These are phyloP conservation scores for Clarias platycephalus DNA, from an alignment of 2,797 vertebrate genomes.

Conservation along the genomic window DNA sequence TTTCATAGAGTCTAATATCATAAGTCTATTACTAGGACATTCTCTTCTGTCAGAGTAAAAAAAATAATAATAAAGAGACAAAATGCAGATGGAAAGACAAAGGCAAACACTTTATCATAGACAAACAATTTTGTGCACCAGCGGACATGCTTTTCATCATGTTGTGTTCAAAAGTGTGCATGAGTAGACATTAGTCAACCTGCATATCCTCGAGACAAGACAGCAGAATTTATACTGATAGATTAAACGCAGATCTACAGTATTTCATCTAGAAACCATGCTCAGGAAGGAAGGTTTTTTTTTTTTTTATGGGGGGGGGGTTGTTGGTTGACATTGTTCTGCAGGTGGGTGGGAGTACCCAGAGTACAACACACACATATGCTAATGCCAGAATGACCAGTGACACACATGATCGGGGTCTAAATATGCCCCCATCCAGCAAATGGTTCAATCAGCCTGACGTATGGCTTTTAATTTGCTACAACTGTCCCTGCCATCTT, in stretches of 20 bases:
- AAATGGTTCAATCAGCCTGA: conserved; percentile 46
- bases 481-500: conserved; percentile 53
- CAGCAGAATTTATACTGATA: conserved; percentile 23
- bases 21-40: not conserved
- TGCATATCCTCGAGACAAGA: conserved; percentile 21
- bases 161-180: conserved; percentile 16
- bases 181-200: conserved; percentile 38
- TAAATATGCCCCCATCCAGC: conserved; percentile 37
- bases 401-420: conserved; percentile 41
- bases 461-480: conserved; percentile 51
- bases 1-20: conserved; percentile 7
- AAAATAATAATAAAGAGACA: not conserved
- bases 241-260: conserved; percentile 35
- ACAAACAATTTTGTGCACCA: conserved; percentile 34
- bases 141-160: conserved; percentile 36
- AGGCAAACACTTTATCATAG: conserved; percentile 35
- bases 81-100: conserved; percentile 41
- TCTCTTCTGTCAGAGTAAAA: conserved; percentile 1
- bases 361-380: not conserved
- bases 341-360: conserved; percentile 35
- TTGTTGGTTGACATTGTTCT: conserved; percentile 32
- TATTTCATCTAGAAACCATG: conserved; percentile 19
- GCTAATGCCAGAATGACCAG: conserved; percentile 30
- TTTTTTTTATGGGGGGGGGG: not conserved
- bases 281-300: not conserved